Percentiles rank a stretch among this genome's conserved stretches.
These are phyloP conservation scores for Stegana nigrithorax DNA, from an alignment of 2,888 invertebrate genomes.

Conservation along the genomic window DNA sequence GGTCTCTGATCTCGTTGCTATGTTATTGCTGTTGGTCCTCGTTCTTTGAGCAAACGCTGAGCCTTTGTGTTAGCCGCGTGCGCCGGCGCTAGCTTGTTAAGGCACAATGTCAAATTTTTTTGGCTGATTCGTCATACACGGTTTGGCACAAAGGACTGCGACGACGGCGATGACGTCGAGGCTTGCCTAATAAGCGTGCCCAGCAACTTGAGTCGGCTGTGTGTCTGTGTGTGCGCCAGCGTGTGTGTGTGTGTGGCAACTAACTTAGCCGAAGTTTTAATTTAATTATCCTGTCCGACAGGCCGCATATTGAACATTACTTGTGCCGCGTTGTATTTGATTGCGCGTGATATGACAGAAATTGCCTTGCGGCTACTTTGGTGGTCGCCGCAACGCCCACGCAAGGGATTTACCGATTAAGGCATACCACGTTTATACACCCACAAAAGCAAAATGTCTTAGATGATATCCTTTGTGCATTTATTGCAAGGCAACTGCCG, in stretches of 20 bases:
- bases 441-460: too few species aligned
- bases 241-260: constrained; percentile 20
- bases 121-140: constrained; percentile 9
- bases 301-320: neutral
- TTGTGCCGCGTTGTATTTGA: neutral
- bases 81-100: constrained; percentile 49
- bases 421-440: too few species aligned
- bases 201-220: constrained; percentile 22
- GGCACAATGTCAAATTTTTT: constrained; percentile 40
- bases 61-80: constrained; percentile 29
- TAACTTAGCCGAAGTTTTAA: neutral
- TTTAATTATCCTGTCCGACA: neutral
- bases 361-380: constrained; percentile 11
- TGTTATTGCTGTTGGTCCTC: neutral
- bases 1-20: too few species aligned
- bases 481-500: too few species aligned
- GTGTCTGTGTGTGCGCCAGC: constrained; percentile 9
- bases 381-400: constrained; percentile 32
- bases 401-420: neutral
- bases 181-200: constrained; percentile 59
- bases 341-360: constrained; percentile 37
- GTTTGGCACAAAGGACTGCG: constrained; percentile 38
- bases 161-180: neutral
- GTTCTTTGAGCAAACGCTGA: too few species aligned
- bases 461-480: too few species aligned